Evolutionary conservation across 2,888 invertebrate species (phyloP), one percentile per base, ranked within the genome.

Genomic region (Pemphredon lugubris): DNA sequence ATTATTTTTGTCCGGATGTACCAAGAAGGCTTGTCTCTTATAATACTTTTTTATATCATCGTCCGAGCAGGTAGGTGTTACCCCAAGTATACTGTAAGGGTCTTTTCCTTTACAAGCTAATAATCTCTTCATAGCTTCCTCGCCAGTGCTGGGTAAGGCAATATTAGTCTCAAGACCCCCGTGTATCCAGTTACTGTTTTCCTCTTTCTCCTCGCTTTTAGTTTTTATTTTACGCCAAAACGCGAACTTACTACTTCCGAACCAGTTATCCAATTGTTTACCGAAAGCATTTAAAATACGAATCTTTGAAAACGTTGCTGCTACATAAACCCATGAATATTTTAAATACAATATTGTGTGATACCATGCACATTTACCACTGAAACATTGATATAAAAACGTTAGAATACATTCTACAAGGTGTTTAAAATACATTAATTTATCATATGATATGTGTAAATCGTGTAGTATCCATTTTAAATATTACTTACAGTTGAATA

Each of bases 1-100:
- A 86, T 95, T 95, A 90, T 98, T 98, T 91, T 98, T 98, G 88
- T 98, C 98, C 0, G 98, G 98, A 91, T 98, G 98, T 34, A 98
- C 98, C 37, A 98, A 92, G 84, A 98, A 96, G 6, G 97, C 98
- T 90, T 98, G 97, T 83, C 96, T 93, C 85, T 97, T 95, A 90
- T 98, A 98, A 91, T 98, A 97, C 83, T 96, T 95, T 87, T 97
- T 96, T 83, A 98, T 97, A 86, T 98, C 97, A 80, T 98, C 97
- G 87, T 98, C 98, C 11, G 95, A 93, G 88, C 97, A 97, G 68
- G 95, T 94, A 50, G 95, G 94, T 50, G 95, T 94, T 2, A 98
- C 96, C 32, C 98, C 97, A 81, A 97, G 91, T 90, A 97, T 96
- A 90, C 96, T 97, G 88, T 98, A 98, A 2, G 98, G 97, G 91